Evolutionary conservation across 1,140 invertebrate genomes (phyloP), one percentile per base, ranked within the genome.

Genomic region (Macrobrachium rosenbergii): DNA sequence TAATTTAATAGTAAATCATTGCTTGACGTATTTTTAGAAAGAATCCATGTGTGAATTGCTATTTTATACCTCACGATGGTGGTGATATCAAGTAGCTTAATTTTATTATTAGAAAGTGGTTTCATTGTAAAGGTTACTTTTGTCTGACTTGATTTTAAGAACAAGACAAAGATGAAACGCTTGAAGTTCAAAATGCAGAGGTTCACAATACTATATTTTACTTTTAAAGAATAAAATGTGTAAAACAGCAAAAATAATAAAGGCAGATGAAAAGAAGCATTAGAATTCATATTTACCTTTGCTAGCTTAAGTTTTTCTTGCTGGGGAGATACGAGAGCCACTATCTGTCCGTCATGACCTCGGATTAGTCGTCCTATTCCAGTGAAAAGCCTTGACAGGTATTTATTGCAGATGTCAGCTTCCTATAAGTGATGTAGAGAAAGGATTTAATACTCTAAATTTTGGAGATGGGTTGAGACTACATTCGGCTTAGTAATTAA

Each of bases 261-360:
- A 69, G 5, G 64, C 28, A 37, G n/a, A 83, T 28, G 19, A 21
- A 19, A 17, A 81, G 0, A 14, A 63, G 10, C 6, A 17, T 64
- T 79, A 16, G 59, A 63, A 23, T 58, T 14, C 0, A 14, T 14
- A 37, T 63, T 8, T 45, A 90, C 89, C 82, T 90, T 90, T 23
- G 81, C 78, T 23, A 90, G 76, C n/a, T 23, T 58, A 23, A 90
- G 80, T 28, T 76, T 69, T 37, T 90, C 89, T 23, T 77, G 75
- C 23, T 90, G 86, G 7, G 87, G 83, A 7, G 89, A 88, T 64
- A 90, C 83, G 19, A 90, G 80, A 5, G 80, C 83, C 73, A 81
- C 82, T 60, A 90, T 88, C 76, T 80, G 67, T 69, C 76, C 87
- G 23, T 84, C 79, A 16, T 83, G 16, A 19, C 79, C 67, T 17